A percentile compares a stretch with the other conserved stretches of the same genome.
These are phyloP conservation scores for Ceraclea dissimilis DNA, from an alignment of 2,888 invertebrate genomes.

Conservation along the genomic window DNA sequence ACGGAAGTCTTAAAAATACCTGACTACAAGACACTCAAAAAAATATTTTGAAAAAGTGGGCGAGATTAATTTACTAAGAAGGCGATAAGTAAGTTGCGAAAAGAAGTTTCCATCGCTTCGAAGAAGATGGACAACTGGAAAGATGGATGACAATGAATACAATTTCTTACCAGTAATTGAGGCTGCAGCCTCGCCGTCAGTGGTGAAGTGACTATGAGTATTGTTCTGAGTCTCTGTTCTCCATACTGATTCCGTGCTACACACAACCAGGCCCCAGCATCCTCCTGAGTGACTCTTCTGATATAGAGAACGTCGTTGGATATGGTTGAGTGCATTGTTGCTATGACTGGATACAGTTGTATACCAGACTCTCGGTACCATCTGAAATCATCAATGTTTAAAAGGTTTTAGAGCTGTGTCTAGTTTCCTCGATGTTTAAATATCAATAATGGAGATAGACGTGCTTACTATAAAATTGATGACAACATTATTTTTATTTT, in stretches of 20 bases:
- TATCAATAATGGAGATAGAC: too few relatives aligned
- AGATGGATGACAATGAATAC: too few relatives aligned
- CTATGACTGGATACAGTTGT: constrained; percentile 53
- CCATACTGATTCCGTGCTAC: constrained; percentile 67
- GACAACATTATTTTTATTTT: too few relatives aligned
- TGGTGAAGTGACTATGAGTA: constrained; percentile 56
- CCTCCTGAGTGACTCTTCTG: constrained; percentile 54
- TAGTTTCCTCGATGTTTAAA: too few relatives aligned
- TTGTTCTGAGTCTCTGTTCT: constrained; percentile 58
- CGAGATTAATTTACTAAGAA: too few relatives aligned
- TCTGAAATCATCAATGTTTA: constrained; percentile 32
- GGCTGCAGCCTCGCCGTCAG: constrained; percentile 58
- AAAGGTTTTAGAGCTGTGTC: too few relatives aligned
- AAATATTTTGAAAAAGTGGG: too few relatives aligned
- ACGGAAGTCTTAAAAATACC: too few relatives aligned
- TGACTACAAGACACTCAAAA: too few relatives aligned
- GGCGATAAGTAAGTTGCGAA: too few relatives aligned
- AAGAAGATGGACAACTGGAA: too few relatives aligned
- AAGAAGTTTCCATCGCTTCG: too few relatives aligned
- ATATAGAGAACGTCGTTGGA: constrained; percentile 62
- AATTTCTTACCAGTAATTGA: constrained; percentile 45
- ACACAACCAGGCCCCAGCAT: constrained; percentile 67
- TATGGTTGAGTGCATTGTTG: constrained; percentile 53
- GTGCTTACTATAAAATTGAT: constrained; percentile 9
- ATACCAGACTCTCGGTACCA: constrained; percentile 56